Base-by-base conservation (phyloP, 2,113 vertebrate species). In the Xenopus borealis region DNA sequence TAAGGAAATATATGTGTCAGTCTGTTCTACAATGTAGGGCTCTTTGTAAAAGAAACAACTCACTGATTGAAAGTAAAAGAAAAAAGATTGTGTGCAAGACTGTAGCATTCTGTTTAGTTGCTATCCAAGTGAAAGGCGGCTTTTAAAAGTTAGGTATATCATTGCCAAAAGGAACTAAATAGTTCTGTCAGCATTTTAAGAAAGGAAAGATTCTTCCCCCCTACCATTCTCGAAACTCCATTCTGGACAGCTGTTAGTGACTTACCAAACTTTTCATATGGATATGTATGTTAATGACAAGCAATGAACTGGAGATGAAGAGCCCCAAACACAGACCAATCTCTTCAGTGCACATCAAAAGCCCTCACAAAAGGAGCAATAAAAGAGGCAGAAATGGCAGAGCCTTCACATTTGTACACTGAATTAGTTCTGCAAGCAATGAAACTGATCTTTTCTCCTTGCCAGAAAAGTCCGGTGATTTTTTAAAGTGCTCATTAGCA, bases 401-500 rank as follows among this genome's bases (percentile, higher is more conserved):
- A 97, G 94, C 97, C 96, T 95, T 93, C 93, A 96, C 95, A 97
- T 99, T 98, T 98, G 96, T 99, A 92, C 93, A 91, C 94, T 95
- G 96, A 99, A 99, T 99, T 98, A 98, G 96, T 98, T 99, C 96
- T 98, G 96, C 97, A 95, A 98, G 96, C 95, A 98, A 95, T 98
- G 97, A 98, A 99, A 99, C 96, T 98, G 97, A 99, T 99, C 97
- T 99, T 98, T 97, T 97, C 94, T 94, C 94, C 92, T 92, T 93
- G 93, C 97, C 95, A 96, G 95, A 94, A 95, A 98, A 96, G 96
- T 98, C 97, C 95, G 94, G 93, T 95, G 95, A 97, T 96, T 95
- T 95, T 94, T 94, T 93, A 90, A 93, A 92, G 93, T 89, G 92
- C 96, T 98, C 96, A 98, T 99, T 99, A 99, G 95, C 96, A 98